A percentile compares a stretch with the other conserved stretches of the same genome.
These are phyloP conservation scores for Pseudomyrmex flavicornis DNA, from an alignment of 1,140 invertebrate genomes.

Conservation along the genomic window DNA sequence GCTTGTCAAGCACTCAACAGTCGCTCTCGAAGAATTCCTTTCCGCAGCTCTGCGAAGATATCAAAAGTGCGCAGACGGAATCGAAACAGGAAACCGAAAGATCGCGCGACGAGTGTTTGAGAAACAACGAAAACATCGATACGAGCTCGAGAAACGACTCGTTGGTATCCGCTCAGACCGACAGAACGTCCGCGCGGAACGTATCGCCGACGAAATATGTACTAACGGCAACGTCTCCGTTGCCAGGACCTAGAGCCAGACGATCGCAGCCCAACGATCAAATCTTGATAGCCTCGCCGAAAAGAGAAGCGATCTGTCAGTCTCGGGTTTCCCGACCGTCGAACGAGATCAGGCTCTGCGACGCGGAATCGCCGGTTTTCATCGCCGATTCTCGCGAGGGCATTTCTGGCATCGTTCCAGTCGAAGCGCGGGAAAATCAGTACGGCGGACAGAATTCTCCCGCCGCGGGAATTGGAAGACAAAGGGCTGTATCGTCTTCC, in stretches of 20 bases:
- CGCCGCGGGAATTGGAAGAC: neutral
- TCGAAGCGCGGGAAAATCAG: conserved; percentile 25
- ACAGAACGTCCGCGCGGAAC: neutral
- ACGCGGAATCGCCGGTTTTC: conserved; percentile 75
- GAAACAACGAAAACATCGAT: conserved; percentile 5
- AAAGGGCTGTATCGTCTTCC: neutral
- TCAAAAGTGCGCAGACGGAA: neutral
- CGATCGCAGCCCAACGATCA: conserved; percentile 80
- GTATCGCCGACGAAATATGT: conserved; percentile 24
- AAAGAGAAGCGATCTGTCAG: conserved; percentile 76
- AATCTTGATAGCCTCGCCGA: conserved; percentile 83
- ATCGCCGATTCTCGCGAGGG: conserved; percentile 74
- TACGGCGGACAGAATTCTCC: conserved; percentile 1
- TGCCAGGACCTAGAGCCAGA: conserved; percentile 39
- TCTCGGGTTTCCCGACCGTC: conserved; percentile 61
- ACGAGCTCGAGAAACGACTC: conserved; percentile 9
- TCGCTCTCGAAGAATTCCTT: conserved; percentile 3
- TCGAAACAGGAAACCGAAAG: conserved; percentile 17
- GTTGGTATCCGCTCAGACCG: neutral
- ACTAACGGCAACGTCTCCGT: neutral
- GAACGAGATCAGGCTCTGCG: conserved; percentile 61
- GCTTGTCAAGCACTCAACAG: neutral
- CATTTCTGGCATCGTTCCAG: conserved; percentile 49
- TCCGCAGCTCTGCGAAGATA: neutral
- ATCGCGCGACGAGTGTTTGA: neutral